Evolutionary conservation across 2,113 vertebrate species (phyloP), one percentile per base, ranked within the genome.

Genomic region (Tor tambroides): DNA sequence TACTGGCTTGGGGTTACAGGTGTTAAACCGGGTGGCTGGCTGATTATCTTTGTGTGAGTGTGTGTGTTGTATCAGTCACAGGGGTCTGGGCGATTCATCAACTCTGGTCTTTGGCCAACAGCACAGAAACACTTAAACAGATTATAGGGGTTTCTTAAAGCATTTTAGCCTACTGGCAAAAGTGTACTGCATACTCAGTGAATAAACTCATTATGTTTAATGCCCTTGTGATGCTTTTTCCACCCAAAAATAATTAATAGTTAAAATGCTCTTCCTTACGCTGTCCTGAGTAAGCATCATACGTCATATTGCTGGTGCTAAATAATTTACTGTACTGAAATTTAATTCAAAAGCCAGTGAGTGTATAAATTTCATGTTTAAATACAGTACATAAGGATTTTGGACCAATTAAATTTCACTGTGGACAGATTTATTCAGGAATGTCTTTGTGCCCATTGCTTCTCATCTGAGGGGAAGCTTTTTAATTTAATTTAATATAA

Each of bases 201-300:
- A 82, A 82, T 82, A 49, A 67, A 82, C 80, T 30, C 61, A 69
- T 49, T 82, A 82, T 69, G 14, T 28, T 82, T 67, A 82, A 67
- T 43, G 23, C 15, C 12, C 5, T 61, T 61, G 23, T 30, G 32
- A 8, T 80, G 19, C 21, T 23, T 78, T 30, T 15, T 15, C 0
- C 7, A 0, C 6, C 28, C 12, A 43, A 80, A 59, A 19, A 11
- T 2, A 59, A 80, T 59, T 23, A 61, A 6, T 11, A 5, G 11
- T 63, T 65, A 43, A 56, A 43, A 65, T 43, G 35, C 23, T 63
- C 35, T 41, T 65, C 23, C 6, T 2, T 41, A 63, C 4, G 30
- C 9, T 79, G 76, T 23, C 8, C 49, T 12, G 10, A 21, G 7
- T 10, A 54, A 10, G 46, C 49, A 10, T 10, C 12, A 30, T 78